Evolutionary conservation across 2,113 vertebrate genomes (phyloP), one percentile per base, ranked within the genome.

Genomic region (Octodon degus): DNA sequence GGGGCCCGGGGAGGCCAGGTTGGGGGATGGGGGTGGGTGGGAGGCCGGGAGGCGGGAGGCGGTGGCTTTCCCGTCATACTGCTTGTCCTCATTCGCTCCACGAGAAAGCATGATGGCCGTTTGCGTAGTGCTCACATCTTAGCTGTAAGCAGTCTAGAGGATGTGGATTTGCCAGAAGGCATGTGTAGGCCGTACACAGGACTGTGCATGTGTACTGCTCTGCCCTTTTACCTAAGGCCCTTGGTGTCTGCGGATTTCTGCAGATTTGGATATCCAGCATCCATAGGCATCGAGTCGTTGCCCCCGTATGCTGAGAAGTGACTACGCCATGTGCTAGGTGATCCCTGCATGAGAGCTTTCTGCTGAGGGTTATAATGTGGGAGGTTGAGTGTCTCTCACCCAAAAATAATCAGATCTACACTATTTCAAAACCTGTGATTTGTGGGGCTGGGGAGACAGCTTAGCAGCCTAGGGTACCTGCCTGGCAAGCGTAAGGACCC

Each of bases 361-460:
- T 86, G 19, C 50, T 95, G 58, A 95, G 68, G 13, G 79, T 84
- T 92, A 76, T 88, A 50, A 91, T 53, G 32, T 13, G 58, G 37
- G 72, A 27, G 43, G 7, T 68, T 85, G 58, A 77, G 0, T 6
- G 32, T 77, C 20, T 50, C 20, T 58, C 17, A 68, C 62, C 19
- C 22, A 17, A 70, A 94, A 79, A 58, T 32, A n/a, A 10, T 47
- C n/a, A 84, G 19, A 67, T 94, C 47, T 50, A 37, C 63, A 63
- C 13, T 9, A 74, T 58, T 83, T 5, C 7, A 27, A 74, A 63
- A 20, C 53, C 24, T 53, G 16, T 53, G 55, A 58, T 19, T 58
- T 58, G 16, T 58, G 55, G 55, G 55, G 55, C 55, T 58, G 55
- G 55, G 55, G 55, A 58, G 55, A 58, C 16, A 58, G 55, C 17